Evolutionary conservation across 1,140 invertebrate genomes (phyloP).

Genomic region (Diprion similis): DNA sequence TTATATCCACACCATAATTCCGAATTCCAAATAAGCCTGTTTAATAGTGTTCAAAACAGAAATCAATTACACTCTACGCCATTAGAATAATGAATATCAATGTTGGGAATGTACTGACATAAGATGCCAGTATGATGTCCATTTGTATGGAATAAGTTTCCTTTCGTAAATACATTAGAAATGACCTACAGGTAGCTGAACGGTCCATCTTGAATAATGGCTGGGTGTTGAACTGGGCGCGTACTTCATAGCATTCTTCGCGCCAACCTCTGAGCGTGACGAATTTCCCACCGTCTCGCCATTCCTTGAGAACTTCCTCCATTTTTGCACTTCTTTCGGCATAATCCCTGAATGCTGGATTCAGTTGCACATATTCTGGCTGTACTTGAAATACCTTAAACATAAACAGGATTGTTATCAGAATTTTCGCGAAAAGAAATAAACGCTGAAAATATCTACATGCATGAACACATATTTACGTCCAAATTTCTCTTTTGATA

Average conservation of each 20-base stretch:
- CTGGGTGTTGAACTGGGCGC: conserved; percentile 71
- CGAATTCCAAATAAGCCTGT: conserved; percentile 87
- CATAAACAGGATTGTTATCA: background rate
- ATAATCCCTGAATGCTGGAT: conserved; percentile 85
- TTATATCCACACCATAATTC: conserved; percentile 94
- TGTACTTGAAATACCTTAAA: conserved; percentile 74
- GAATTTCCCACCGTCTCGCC: conserved; percentile 69
- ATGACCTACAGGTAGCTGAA: conserved; percentile 80
- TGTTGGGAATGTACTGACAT: conserved; percentile 15
- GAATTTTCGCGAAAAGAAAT: background rate
- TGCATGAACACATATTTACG: no score
- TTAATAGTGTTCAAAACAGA: conserved; percentile 25
- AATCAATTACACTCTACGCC: background rate
- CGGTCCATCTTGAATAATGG: conserved; percentile 90
- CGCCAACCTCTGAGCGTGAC: conserved; percentile 85
- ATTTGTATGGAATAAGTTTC: conserved; percentile 6
- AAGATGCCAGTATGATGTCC: background rate
- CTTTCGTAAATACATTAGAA: conserved; percentile 12
- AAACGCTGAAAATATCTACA: no score
- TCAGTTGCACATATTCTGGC: conserved; percentile 77
- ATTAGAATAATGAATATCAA: conserved; percentile 6
- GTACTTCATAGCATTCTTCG: conserved; percentile 91
- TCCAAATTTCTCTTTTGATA: no score
- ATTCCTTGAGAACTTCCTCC: conserved; percentile 79
- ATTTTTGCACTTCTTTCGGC: conserved; percentile 78